phyloP scores from a whole-genome alignment of 2,888 invertebrate species.

The Blastobasis adustella region DNA sequence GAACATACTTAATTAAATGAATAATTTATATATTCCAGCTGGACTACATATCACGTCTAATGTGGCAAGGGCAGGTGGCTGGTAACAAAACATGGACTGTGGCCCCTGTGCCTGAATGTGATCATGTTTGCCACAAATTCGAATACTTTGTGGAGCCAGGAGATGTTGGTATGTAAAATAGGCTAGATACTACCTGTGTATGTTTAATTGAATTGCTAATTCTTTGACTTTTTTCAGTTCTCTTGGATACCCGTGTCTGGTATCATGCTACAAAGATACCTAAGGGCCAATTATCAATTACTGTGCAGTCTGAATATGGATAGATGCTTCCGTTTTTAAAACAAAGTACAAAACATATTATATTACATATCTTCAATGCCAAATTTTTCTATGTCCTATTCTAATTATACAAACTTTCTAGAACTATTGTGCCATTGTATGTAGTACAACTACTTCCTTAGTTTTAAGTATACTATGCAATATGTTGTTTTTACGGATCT shows the following conservation, averaged over 20 bases:
- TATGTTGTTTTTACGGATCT: conserved; percentile 21
- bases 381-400: conserved; percentile 40
- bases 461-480: conserved; percentile 32
- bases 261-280: conserved; percentile 91
- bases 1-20: background rate
- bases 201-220: background rate
- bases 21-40: conserved; percentile 71
- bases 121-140: conserved; percentile 81
- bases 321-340: conserved; percentile 33
- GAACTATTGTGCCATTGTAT: conserved; percentile 51
- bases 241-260: conserved; percentile 93
- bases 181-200: background rate
- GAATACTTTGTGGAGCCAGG: conserved; percentile 88
- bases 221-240: conserved; percentile 70
- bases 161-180: conserved; percentile 80
- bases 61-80: conserved; percentile 94
- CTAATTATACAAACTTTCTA: conserved; percentile 33
- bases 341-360: conserved; percentile 42
- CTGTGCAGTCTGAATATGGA: conserved; percentile 94
- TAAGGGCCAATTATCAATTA: conserved; percentile 87
- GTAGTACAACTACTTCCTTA: conserved; percentile 50
- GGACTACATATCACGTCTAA: conserved; percentile 91
- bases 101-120: conserved; percentile 91
- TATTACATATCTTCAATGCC: conserved; percentile 61
- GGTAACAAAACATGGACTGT: conserved; percentile 91